These are phyloP conservation scores for Canis aureus DNA, from an alignment of 2,113 vertebrate species.

Conservation along the genomic window DNA sequence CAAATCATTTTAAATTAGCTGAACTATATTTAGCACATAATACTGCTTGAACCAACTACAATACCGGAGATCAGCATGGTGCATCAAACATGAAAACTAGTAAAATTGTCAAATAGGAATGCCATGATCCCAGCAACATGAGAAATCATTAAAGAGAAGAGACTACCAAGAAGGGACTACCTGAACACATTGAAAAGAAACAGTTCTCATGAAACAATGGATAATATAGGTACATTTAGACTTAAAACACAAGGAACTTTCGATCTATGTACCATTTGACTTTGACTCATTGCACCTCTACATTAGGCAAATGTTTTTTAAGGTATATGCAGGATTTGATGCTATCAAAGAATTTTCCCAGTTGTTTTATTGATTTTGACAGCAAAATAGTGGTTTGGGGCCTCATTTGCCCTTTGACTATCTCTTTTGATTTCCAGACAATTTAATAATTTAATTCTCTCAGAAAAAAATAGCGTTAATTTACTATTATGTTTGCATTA, in stretches of 20 bases:
- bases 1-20: slow-evolving; percentile 58
- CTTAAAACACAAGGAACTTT: background rate
- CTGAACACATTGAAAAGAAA: slow-evolving; percentile 43
- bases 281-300: background rate
- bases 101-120: background rate
- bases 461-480: background rate
- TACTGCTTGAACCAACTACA: background rate
- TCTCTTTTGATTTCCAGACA: slow-evolving; percentile 47
- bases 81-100: background rate
- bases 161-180: background rate
- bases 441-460: slow-evolving; percentile 51
- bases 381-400: background rate
- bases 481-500: slow-evolving; percentile 34
- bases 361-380: slow-evolving; percentile 39
- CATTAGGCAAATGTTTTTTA: slow-evolving; percentile 34
- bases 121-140: background rate
- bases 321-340: background rate
- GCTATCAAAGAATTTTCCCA: background rate
- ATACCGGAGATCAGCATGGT: background rate
- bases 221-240: background rate
- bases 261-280: background rate
- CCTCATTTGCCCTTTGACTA: slow-evolving; percentile 42
- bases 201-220: background rate
- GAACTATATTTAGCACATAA: background rate
- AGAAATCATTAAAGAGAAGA: slow-evolving; percentile 7